Conservation (phyloP, 2,113 vertebrate species). For the Oxygymnocypris stewartii region DNA sequence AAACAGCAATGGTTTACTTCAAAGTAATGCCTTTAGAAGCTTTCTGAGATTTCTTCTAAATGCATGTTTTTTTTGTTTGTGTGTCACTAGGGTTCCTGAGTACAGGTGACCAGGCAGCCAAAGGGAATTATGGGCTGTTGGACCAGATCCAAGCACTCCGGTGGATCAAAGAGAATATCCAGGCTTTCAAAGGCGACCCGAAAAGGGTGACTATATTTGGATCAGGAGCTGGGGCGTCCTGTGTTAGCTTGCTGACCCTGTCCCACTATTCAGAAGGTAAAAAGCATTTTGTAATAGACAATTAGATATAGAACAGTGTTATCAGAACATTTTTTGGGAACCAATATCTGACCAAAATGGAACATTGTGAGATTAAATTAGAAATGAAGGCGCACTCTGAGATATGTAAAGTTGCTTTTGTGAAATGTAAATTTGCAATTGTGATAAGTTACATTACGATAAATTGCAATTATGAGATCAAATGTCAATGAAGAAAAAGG, state of each 20-base stretch:
- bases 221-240: constrained; percentile 93
- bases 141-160: constrained; percentile 96
- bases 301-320: neutral
- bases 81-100: constrained; percentile 88
- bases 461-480: neutral
- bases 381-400: neutral
- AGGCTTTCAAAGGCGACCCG: constrained; percentile 92
- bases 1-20: neutral
- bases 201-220: constrained; percentile 96
- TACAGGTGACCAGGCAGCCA: constrained; percentile 95
- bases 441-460: neutral
- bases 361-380: neutral
- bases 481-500: neutral
- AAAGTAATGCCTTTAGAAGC: neutral
- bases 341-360: neutral
- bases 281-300: neutral
- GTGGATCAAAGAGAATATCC: constrained; percentile 97
- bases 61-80: constrained; percentile 32
- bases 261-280: constrained; percentile 98
- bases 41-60: neutral
- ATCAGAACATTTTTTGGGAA: neutral
- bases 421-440: neutral
- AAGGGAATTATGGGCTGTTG: constrained; percentile 95
- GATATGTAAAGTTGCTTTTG: neutral
- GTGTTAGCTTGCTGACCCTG: constrained; percentile 92